Percentiles rank a stretch among this genome's conserved stretches.
phyloP scores from a whole-genome alignment of 2,797 vertebrate species.

The Squalus acanthias region DNA sequence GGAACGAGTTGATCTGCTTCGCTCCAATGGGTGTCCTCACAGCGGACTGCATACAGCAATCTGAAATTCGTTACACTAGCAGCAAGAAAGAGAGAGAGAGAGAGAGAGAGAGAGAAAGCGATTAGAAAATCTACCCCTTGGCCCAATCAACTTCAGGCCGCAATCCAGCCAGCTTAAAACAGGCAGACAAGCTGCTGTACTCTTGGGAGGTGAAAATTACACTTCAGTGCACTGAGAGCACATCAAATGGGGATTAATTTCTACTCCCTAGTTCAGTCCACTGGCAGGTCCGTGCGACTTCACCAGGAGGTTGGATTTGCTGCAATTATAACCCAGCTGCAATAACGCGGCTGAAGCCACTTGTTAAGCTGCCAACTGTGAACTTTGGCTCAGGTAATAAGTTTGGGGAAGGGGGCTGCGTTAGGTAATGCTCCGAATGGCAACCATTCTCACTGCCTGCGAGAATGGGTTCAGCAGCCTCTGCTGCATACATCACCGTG shows the following conservation, averaged over 20 bases:
- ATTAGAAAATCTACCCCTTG: neutral
- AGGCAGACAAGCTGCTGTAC: constrained; percentile 5
- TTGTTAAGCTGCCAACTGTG: constrained; percentile 22
- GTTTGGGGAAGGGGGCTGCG: neutral
- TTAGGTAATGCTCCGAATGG: neutral
- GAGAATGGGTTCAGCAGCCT: neutral
- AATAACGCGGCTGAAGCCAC: neutral
- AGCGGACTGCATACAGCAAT: neutral
- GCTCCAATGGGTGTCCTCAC: neutral
- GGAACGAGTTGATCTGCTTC: constrained; percentile 1
- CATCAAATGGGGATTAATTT: constrained; percentile 30
- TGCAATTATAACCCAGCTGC: constrained; percentile 5
- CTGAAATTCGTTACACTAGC: neutral
- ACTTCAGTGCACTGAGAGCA: neutral
- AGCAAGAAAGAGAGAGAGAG: neutral
- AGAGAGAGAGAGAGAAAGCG: neutral
- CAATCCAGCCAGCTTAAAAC: neutral
- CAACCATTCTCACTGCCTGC: neutral
- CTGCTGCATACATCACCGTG: neutral
- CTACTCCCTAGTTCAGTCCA: neutral
- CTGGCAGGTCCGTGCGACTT: neutral
- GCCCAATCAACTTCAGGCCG: neutral
- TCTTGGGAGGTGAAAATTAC: neutral
- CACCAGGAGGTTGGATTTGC: constrained; percentile 6
- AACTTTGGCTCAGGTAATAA: constrained; percentile 23